Conservation (phyloP, 2,113 vertebrate species). For the Bubo scandiacus region DNA sequence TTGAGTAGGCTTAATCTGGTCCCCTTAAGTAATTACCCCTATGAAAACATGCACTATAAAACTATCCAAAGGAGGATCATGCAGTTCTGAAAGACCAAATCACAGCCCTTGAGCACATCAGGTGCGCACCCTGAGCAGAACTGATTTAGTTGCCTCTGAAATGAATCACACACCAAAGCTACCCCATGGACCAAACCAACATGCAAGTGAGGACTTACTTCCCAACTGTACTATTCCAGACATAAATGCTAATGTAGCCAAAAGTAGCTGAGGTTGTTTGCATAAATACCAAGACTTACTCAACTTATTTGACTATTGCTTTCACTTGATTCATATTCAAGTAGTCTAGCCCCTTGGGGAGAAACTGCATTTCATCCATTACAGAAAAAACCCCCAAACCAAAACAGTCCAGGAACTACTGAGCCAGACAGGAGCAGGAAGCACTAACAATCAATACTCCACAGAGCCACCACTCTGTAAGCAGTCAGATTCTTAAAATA, state of each 20-base stretch:
- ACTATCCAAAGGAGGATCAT: background rate
- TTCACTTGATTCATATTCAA: background rate
- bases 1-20: background rate
- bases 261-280: background rate
- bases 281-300: background rate
- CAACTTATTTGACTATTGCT: background rate
- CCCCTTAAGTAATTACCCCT: background rate
- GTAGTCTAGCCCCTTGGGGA: background rate
- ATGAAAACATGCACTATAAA: background rate
- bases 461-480: background rate
- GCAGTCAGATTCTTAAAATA: background rate
- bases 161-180: background rate
- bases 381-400: fast-evolving
- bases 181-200: background rate
- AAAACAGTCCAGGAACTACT: background rate
- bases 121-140: background rate
- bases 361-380: background rate
- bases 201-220: background rate
- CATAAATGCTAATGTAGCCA: background rate
- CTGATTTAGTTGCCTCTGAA: background rate
- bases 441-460: background rate
- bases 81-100: background rate
- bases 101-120: background rate
- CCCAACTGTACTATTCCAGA: background rate
- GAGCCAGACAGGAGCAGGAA: background rate